Evolutionary conservation across 2,113 vertebrate species (phyloP).

Genomic region (Vidua macroura): DNA sequence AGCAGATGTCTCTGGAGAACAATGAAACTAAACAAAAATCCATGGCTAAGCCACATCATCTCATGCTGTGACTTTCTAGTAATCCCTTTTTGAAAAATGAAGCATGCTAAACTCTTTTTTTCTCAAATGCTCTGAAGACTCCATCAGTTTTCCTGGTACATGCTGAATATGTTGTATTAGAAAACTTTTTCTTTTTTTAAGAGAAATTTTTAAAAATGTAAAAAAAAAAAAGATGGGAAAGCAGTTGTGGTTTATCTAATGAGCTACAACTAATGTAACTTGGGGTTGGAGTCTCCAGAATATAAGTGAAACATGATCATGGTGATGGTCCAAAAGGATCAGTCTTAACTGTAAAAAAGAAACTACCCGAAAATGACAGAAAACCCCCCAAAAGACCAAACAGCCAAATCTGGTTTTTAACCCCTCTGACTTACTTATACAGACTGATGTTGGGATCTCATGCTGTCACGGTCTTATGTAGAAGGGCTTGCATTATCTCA

Average conservation of each 20-base stretch:
- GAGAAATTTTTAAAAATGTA: background rate
- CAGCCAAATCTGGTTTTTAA: background rate
- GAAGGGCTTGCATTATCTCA: background rate
- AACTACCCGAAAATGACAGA: background rate
- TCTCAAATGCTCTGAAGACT: background rate
- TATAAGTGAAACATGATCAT: background rate
- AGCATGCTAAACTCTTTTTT: background rate
- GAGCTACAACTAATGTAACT: background rate
- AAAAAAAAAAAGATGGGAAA: background rate
- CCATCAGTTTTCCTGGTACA: background rate
- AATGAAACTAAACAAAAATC: slow-evolving; percentile 9
- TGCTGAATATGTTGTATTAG: background rate
- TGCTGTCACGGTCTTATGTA: background rate
- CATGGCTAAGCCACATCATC: background rate
- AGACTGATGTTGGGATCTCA: background rate
- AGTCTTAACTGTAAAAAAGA: background rate
- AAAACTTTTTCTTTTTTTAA: background rate
- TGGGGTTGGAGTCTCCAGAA: background rate
- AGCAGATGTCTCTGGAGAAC: slow-evolving; percentile 35
- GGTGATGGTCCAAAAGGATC: background rate
- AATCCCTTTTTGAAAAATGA: background rate
- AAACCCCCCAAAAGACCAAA: background rate
- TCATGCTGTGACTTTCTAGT: slow-evolving; percentile 17
- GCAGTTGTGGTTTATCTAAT: background rate
- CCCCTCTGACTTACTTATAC: background rate